These are phyloP conservation scores for Heliconius charithonia DNA, from an alignment of 2,888 invertebrate genomes.

Conservation along the genomic window DNA sequence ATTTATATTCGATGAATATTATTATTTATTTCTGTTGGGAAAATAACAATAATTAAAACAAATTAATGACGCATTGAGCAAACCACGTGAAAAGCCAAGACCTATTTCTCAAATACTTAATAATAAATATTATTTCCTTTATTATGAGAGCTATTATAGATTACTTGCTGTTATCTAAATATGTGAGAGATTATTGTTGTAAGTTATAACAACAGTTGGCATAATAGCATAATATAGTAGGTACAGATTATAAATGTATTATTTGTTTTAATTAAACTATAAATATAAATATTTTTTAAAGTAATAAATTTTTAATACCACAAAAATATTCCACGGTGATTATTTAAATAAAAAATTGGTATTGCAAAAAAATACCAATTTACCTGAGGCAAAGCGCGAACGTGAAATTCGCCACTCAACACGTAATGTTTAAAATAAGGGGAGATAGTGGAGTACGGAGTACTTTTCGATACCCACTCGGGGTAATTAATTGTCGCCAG, in stretches of 20 bases:
- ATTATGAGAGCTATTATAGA: slow-evolving; percentile 6
- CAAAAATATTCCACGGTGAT: no score
- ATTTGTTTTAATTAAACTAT: no score
- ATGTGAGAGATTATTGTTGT: not conserved
- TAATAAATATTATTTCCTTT: not conserved
- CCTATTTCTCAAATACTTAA: not conserved
- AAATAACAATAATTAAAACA: not conserved
- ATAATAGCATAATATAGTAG: not conserved
- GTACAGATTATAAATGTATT: not conserved
- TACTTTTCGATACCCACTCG: no score
- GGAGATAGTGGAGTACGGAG: no score
- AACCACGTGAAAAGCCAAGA: not conserved
- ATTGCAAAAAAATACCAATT: no score
- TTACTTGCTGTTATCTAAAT: not conserved
- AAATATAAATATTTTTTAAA: no score
- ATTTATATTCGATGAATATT: not conserved
- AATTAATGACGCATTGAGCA: not conserved
- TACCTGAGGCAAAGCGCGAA: not conserved
- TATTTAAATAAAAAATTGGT: no score
- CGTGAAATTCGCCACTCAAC: not conserved
- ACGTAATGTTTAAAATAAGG: not conserved
- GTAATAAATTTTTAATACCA: no score
- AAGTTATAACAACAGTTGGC: not conserved
- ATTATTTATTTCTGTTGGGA: not conserved
- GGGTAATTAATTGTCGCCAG: no score